phyloP scores from a whole-genome alignment of 2,797 vertebrate genomes.

The Erpetoichthys calabaricus region DNA sequence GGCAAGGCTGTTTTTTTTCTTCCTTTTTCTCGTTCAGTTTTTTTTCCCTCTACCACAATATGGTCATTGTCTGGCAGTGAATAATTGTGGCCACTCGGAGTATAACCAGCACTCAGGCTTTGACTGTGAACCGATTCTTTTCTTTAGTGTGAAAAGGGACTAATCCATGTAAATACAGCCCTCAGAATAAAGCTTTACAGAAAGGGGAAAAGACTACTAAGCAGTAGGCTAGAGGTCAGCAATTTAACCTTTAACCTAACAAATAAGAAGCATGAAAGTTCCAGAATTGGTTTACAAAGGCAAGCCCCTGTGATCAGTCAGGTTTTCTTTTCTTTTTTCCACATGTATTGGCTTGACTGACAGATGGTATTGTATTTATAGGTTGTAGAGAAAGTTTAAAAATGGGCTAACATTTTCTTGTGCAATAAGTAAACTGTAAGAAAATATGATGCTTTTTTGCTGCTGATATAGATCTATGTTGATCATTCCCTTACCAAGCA shows the following conservation, averaged over 20 bases:
- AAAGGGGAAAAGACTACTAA: slow-evolving; percentile 68
- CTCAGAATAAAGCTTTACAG: slow-evolving; percentile 84
- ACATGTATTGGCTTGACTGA: slow-evolving; percentile 73
- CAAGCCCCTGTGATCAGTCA: slow-evolving; percentile 85
- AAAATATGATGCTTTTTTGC: too few relatives aligned
- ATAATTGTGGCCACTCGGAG: slow-evolving; percentile 98
- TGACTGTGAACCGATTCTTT: slow-evolving; percentile 95
- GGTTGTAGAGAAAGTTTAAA: too few relatives aligned
- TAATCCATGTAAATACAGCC: slow-evolving; percentile 99
- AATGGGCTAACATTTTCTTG: too few relatives aligned
- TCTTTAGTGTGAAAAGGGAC: slow-evolving; percentile 92
- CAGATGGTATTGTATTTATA: slow-evolving; percentile 44
- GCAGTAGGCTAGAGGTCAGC: slow-evolving; percentile 81
- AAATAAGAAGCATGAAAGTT: slow-evolving; percentile 99
- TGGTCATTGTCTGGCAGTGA: slow-evolving; percentile 95
- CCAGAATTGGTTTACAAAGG: slow-evolving; percentile 98
- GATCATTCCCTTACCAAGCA: too few relatives aligned
- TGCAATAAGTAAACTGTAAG: too few relatives aligned
- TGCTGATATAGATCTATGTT: too few relatives aligned
- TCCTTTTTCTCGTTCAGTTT: neutral
- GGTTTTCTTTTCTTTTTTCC: slow-evolving; percentile 72
- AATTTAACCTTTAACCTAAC: slow-evolving; percentile 99
- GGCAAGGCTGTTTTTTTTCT: slow-evolving; percentile 61
- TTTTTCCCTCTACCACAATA: slow-evolving; percentile 79
- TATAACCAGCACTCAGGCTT: slow-evolving; percentile 88